Conservation (phyloP, 1,140 invertebrate species). For the Drosophila prosaltans region DNA sequence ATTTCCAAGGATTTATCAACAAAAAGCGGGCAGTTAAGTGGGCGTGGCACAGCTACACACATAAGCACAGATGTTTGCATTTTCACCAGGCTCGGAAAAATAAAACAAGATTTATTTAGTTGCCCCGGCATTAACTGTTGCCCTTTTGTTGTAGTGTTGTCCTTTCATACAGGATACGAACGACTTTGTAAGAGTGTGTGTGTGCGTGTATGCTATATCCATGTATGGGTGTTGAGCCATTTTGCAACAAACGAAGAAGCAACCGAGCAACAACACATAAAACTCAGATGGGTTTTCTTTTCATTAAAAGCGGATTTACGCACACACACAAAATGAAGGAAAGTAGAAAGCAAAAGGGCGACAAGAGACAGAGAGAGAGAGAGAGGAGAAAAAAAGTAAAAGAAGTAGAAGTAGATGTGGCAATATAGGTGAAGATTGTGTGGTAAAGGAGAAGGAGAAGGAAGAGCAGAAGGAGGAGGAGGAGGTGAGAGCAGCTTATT, state of each 20-base stretch:
- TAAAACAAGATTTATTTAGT: slow-evolving; percentile 81
- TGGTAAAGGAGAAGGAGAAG: neutral
- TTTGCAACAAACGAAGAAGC: slow-evolving; percentile 27
- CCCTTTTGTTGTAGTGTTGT: slow-evolving; percentile 62
- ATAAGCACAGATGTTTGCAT: slow-evolving; percentile 40
- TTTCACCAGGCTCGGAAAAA: slow-evolving; percentile 56
- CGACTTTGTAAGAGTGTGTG: slow-evolving; percentile 37
- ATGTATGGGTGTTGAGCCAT: slow-evolving; percentile 14
- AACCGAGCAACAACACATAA: slow-evolving; percentile 46
- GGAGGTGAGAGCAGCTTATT: slow-evolving; percentile 69
- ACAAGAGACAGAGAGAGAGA: slow-evolving; percentile 1
- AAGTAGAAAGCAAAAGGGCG: slow-evolving; percentile 24
- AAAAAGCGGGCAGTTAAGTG: slow-evolving; percentile 31
- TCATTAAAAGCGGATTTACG: slow-evolving; percentile 82
- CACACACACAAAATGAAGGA: slow-evolving; percentile 52
- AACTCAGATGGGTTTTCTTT: slow-evolving; percentile 76
- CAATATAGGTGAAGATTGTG: neutral
- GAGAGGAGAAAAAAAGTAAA: neutral
- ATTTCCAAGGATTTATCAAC: slow-evolving; percentile 54
- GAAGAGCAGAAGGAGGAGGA: neutral
- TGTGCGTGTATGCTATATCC: neutral
- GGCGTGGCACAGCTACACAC: neutral
- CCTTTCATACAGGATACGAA: slow-evolving; percentile 1
- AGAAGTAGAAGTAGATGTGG: neutral
- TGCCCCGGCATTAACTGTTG: slow-evolving; percentile 76